A percentile compares a stretch with the other conserved stretches of the same genome.
These are phyloP conservation scores for Mastomys natalensis DNA, from an alignment of 2,113 vertebrate species.

Conservation along the genomic window DNA sequence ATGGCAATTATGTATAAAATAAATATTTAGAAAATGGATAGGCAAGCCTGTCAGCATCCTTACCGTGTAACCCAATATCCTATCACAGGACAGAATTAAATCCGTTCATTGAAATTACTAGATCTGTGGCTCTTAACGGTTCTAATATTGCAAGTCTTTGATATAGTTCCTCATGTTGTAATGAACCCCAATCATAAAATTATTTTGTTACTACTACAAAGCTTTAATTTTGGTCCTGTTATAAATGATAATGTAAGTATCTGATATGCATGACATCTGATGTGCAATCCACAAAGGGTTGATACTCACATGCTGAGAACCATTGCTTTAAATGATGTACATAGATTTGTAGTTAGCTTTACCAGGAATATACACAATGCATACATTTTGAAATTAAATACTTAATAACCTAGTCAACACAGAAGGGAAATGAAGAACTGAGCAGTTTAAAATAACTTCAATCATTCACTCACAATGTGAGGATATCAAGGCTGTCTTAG, in stretches of 20 bases:
- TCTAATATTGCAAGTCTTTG: neutral
- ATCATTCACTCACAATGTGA: neutral
- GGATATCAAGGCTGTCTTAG: neutral
- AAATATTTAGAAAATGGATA: slow-evolving; percentile 45
- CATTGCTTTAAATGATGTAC: neutral
- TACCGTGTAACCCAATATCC: slow-evolving; percentile 54
- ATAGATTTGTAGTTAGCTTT: slow-evolving; percentile 38
- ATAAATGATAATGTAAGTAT: neutral
- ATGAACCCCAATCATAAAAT: neutral
- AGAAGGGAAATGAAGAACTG: neutral
- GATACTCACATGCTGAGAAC: neutral
- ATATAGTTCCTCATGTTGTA: neutral
- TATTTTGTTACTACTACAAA: neutral
- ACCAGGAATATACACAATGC: slow-evolving; percentile 53
- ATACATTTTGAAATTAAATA: slow-evolving; percentile 66
- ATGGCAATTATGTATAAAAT: slow-evolving; percentile 75
- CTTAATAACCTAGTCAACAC: slow-evolving; percentile 3
- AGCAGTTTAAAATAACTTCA: neutral
- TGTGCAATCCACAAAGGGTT: neutral
- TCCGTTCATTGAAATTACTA: slow-evolving; percentile 42
- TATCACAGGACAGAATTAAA: slow-evolving; percentile 56
- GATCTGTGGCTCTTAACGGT: neutral
- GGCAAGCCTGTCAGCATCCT: slow-evolving; percentile 17
- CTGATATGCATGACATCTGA: neutral
- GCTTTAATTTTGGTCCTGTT: neutral